Base-by-base conservation (phyloP, 2,888 invertebrate species). In the Drosophila prostipennis region DNA sequence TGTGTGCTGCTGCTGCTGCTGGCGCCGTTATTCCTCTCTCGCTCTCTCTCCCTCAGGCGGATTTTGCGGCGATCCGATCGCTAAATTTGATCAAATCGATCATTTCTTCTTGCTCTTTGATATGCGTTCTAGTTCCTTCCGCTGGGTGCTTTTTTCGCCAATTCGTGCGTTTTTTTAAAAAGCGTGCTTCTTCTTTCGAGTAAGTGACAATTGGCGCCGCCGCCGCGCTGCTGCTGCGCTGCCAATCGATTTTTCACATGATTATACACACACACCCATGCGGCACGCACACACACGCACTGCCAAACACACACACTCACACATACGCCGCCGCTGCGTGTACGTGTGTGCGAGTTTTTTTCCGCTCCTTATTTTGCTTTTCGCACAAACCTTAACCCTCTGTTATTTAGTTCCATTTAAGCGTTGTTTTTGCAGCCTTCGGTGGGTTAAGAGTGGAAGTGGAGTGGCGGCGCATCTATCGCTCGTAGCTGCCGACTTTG, bases 231-330 rank as follows among this genome's bases (percentile, higher is more conserved):
- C 75, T 54, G 71, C 65, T 74, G 58, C 51, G 74, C 65, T 53
- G 80, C 83, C 84, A 90, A 90, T 90, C 90, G 90, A 90, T 90
- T 90, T 90, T 90, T 91, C 90, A 91, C 89, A 90, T 89, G 84
- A 89, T 90, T 86, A 80, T 85, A 73, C 34, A 63, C 57, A 68
- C 65, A 53, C 52, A 54, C 60, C n/a, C 59, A 59, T 32, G 36
- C 54, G 45, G 56, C 55, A 71, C 58, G 60, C 52, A 65, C 39
- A 59, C 54, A 58, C 53, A 40, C 45, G 42, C 42, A 42, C 42
- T 42, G 19, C 42, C 2, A 45, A 23, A 23, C 52, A 61, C 58
- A 46, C 39, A 57, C 43, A 48, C 65, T 53, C 56, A 76, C 67
- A 64, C 73, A 23, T 42, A 13, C 13, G 13, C 19, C 2, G 19